These are phyloP conservation scores for Heteromurus nitidus DNA, from an alignment of 2,888 invertebrate genomes.

Conservation along the genomic window DNA sequence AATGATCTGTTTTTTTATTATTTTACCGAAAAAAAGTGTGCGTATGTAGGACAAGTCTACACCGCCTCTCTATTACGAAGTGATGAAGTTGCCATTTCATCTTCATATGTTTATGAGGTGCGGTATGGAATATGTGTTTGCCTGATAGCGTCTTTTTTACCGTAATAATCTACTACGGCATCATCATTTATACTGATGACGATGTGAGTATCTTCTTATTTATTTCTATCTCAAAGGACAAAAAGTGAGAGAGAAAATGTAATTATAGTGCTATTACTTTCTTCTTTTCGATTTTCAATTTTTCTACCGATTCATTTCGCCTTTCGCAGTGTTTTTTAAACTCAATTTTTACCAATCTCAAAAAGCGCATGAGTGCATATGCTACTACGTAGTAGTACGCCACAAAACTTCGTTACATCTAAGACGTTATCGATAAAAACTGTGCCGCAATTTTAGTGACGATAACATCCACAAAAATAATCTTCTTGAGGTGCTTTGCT, in stretches of 20 bases:
- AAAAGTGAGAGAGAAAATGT: conserved; percentile 25
- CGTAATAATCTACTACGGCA: not conserved
- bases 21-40: conserved; percentile 9
- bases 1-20: conserved; percentile 38
- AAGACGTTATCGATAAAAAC: too few relatives aligned
- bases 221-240: conserved; percentile 2
- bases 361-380: too few relatives aligned
- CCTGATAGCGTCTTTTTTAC: not conserved
- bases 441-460: too few relatives aligned
- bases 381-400: too few relatives aligned
- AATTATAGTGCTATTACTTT: conserved; percentile 10
- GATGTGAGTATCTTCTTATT: not conserved
- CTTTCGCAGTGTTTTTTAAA: too few relatives aligned
- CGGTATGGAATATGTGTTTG: not conserved
- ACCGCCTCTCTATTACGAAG: not conserved
- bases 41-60: conserved; percentile 39
- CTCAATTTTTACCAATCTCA: too few relatives aligned
- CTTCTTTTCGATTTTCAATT: conserved; percentile 19
- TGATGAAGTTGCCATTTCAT: not conserved
- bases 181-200: conserved; percentile 20
- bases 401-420: too few relatives aligned
- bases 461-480: not conserved
- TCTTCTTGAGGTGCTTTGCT: not conserved
- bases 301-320: too few relatives aligned
- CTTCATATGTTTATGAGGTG: not conserved